phyloP scores from a whole-genome alignment of 2,888 invertebrate genomes.

The Galeopsomyia nigrocyanea region DNA sequence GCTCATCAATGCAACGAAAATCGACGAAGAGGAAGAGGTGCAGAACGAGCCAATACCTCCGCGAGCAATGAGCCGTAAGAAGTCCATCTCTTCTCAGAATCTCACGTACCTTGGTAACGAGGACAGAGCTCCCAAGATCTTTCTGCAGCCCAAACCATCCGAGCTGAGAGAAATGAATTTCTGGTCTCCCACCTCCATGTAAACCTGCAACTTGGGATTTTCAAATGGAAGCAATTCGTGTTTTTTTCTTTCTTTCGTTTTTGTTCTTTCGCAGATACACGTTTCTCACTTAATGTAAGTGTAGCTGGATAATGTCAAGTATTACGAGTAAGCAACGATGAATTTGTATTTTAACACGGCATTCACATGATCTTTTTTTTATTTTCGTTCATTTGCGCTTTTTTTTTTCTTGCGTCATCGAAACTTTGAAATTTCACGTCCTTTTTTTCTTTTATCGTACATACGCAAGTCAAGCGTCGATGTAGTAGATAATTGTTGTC shows the following conservation, averaged over 20 bases:
- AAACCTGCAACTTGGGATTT: conserved; percentile 53
- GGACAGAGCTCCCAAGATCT: conserved; percentile 56
- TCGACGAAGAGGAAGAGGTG: conserved; percentile 73
- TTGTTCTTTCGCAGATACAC: background rate
- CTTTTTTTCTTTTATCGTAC: conserved; percentile 7
- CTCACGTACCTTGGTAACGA: conserved; percentile 62
- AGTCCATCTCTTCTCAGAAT: conserved; percentile 66
- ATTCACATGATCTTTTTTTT: conserved; percentile 1
- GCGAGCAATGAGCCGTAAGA: conserved; percentile 65
- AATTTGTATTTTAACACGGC: background rate
- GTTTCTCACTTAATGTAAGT: conserved; percentile 30
- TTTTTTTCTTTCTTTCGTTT: conserved; percentile 9
- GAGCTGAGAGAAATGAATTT: conserved; percentile 87
- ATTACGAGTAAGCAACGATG: conserved; percentile 10
- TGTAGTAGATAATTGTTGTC: background rate
- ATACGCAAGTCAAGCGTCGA: background rate
- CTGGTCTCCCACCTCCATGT: conserved; percentile 90
- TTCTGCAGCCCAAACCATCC: conserved; percentile 75
- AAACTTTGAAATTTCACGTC: conserved; percentile 30
- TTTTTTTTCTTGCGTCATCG: background rate
- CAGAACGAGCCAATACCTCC: conserved; percentile 55
- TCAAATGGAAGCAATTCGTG: background rate
- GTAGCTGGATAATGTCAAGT: conserved; percentile 27
- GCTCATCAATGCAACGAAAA: conserved; percentile 70
- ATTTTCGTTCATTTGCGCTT: background rate